Evolutionary conservation across 2,888 invertebrate genomes (phyloP), one percentile per base, ranked within the genome.

Genomic region (Hirtodrosophila duncani): DNA sequence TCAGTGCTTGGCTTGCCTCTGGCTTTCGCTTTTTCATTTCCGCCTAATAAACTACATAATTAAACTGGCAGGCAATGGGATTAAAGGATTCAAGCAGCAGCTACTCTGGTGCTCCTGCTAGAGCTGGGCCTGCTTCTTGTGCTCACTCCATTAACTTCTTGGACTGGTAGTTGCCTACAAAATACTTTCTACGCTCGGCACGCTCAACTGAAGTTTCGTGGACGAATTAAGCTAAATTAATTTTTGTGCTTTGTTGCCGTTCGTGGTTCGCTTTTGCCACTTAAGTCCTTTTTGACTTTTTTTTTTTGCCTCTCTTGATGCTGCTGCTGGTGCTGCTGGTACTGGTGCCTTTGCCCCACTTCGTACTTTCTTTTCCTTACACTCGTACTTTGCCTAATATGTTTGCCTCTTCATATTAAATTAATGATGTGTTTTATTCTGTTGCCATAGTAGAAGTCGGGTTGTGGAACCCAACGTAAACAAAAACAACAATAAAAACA

Each of bases 11-110:
- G 58, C 63, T 77, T 77, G 79, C 63, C 57, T 65, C 59, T 70
- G 72, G 71, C 77, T 79, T 81, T 81, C 80, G 82, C 80, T 71
- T 70, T 77, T 80, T 78, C 79, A 82, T 83, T 84, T 83, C 83
- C 83, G 83, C 83, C 77, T 83, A 83, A 83, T 84, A 83, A 83
- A 83, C 83, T 81, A 83, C 74, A 79, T 83, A 83, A 83, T 84
- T 84, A 83, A 83, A 83, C 78, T 83, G 80, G 65, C 78, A 70
- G 83, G 83, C 72, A 83, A 84, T 72, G 69, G 80, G 78, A 82
- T 82, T 84, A 83, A 82, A 78, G 72, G 80, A 78, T 70, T 80
- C 80, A 46, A 44, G 18, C 43, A 13, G 20, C 16, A 45, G 60
- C 51, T 41, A 57, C 41, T 41, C 52, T 49, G 42, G 23, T 52